Evolutionary conservation across 2,797 vertebrate genomes (phyloP).

Genomic region (Bovichtus variegatus): DNA sequence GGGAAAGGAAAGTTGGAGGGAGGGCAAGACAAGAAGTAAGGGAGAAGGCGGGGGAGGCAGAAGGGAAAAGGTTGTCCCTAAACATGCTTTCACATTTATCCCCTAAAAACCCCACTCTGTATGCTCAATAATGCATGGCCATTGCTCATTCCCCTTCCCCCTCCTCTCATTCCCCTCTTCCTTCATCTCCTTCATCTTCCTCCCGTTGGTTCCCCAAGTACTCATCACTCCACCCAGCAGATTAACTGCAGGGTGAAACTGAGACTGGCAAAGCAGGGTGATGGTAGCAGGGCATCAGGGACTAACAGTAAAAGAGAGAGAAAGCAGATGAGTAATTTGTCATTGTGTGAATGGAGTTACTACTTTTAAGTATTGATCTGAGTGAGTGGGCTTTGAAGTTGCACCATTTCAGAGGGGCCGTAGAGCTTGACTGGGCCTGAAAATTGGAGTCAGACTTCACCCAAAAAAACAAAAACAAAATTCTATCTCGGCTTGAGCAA

Average conservation of each 20-base stretch:
- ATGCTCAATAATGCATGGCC: slow-evolving; percentile 85
- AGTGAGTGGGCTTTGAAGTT: slow-evolving; percentile 55
- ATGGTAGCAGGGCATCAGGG: slow-evolving; percentile 61
- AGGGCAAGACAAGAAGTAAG: slow-evolving; percentile 68
- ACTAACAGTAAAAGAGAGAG: slow-evolving; percentile 52
- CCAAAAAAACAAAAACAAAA: slow-evolving; percentile 15
- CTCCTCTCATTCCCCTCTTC: slow-evolving; percentile 49
- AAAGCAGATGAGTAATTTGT: slow-evolving; percentile 67
- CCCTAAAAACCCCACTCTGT: slow-evolving; percentile 83
- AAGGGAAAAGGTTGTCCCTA: slow-evolving; percentile 79
- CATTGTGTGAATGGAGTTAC: slow-evolving; percentile 62
- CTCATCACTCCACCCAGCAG: slow-evolving; percentile 73
- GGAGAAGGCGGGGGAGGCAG: slow-evolving; percentile 57
- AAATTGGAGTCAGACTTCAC: slow-evolving; percentile 45
- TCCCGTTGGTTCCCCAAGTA: slow-evolving; percentile 64
- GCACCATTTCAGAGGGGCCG: slow-evolving; percentile 43
- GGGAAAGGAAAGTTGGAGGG: slow-evolving; percentile 69
- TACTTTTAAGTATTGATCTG: slow-evolving; percentile 66
- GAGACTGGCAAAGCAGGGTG: slow-evolving; percentile 70
- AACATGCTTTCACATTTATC: slow-evolving; percentile 85
- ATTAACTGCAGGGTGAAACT: slow-evolving; percentile 78
- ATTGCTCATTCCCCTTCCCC: slow-evolving; percentile 52
- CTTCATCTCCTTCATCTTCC: slow-evolving; percentile 73
- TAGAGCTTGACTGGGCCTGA: slow-evolving; percentile 52
- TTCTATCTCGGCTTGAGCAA: slow-evolving; percentile 40